These are phyloP conservation scores for Labrus mixtus DNA, from an alignment of 2,113 vertebrate species.

Conservation along the genomic window DNA sequence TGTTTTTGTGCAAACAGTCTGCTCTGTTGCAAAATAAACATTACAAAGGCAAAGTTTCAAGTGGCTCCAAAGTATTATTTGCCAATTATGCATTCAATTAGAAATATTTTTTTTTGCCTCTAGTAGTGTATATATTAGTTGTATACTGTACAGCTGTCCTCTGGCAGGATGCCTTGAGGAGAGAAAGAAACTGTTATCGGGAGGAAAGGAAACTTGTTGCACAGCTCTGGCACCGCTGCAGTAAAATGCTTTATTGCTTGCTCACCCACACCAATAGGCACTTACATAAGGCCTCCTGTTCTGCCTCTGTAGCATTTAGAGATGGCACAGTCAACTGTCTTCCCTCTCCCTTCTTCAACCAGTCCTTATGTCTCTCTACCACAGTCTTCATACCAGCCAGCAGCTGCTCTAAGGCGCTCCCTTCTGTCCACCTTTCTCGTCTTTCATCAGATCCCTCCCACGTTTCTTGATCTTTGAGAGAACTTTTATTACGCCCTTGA, in stretches of 20 bases:
- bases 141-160: conserved; percentile 10
- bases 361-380: conserved; percentile 40
- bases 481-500: neutral
- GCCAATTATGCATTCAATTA: neutral
- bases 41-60: neutral
- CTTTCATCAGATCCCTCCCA: conserved; percentile 22
- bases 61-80: neutral
- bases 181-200: conserved; percentile 31
- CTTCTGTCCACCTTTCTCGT: conserved; percentile 22
- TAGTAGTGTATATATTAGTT: neutral
- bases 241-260: conserved; percentile 62
- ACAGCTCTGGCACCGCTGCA: conserved; percentile 48
- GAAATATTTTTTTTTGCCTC: neutral
- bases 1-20: conserved; percentile 41
- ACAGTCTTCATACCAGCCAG: conserved; percentile 42
- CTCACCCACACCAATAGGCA: conserved; percentile 69
- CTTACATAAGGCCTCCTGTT: conserved; percentile 70
- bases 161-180: neutral
- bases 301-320: conserved; percentile 54
- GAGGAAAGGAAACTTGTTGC: conserved; percentile 60
- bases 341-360: conserved; percentile 30
- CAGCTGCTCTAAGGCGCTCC: conserved; percentile 57
- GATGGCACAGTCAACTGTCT: conserved; percentile 50
- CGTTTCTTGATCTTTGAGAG: conserved; percentile 6
- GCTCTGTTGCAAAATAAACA: conserved; percentile 30